Evolutionary conservation across 2,113 vertebrate species (phyloP).

Genomic region (Tor tambroides): DNA sequence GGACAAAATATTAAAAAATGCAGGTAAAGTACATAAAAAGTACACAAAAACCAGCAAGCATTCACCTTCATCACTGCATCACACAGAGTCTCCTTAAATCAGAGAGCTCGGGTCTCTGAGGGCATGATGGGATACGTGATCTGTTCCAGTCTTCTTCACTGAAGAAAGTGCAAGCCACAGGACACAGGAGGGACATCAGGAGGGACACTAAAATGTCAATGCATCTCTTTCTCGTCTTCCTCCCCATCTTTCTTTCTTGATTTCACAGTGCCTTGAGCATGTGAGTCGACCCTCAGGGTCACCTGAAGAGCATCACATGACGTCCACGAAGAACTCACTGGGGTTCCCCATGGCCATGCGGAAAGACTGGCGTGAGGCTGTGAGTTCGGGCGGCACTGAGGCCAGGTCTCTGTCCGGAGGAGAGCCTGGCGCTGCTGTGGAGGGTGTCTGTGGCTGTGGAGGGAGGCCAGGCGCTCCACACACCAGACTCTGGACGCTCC

Average conservation of each 20-base stretch:
- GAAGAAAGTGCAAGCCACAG: slow-evolving; percentile 67
- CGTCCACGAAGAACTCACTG: slow-evolving; percentile 96
- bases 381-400: slow-evolving; percentile 88
- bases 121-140: slow-evolving; percentile 35
- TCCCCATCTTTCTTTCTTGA: slow-evolving; percentile 5
- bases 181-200: slow-evolving; percentile 47
- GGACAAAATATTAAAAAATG: slow-evolving; percentile 32
- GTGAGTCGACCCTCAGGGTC: slow-evolving; percentile 7
- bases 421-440: slow-evolving; percentile 75
- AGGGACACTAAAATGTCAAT: slow-evolving; percentile 30
- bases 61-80: slow-evolving; percentile 31
- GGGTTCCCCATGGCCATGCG: slow-evolving; percentile 95
- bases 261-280: slow-evolving; percentile 41
- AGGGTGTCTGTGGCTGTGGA: slow-evolving; percentile 73
- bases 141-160: slow-evolving; percentile 65
- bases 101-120: slow-evolving; percentile 4
- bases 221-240: slow-evolving; percentile 30
- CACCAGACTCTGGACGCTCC: slow-evolving; percentile 73
- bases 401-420: slow-evolving; percentile 82
- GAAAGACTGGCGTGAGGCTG: slow-evolving; percentile 93
- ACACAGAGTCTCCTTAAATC: slow-evolving; percentile 2
- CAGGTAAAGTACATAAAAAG: slow-evolving; percentile 44
- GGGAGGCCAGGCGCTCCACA: slow-evolving; percentile 73
- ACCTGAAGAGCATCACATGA: slow-evolving; percentile 82
- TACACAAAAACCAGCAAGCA: slow-evolving; percentile 45